These are phyloP conservation scores for silkworm (Bombyx mori) DNA, from an alignment of 1,140 invertebrate genomes.

Conservation along the genomic window DNA sequence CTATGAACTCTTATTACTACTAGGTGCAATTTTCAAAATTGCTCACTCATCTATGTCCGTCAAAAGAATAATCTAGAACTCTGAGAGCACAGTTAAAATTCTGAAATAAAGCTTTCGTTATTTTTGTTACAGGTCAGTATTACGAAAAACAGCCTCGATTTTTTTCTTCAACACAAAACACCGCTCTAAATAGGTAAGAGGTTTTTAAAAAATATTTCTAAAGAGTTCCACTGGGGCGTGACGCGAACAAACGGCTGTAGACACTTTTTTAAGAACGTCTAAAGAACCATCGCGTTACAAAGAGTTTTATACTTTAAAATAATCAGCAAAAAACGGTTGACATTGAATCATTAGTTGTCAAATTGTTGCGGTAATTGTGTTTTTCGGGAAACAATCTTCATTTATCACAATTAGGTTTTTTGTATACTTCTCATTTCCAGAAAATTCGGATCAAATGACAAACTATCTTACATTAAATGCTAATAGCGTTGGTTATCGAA, in stretches of 20 bases:
- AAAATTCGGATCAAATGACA: too few species aligned
- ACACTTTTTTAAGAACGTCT: slow-evolving; percentile 9
- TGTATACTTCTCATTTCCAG: too few species aligned
- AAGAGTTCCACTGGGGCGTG: slow-evolving; percentile 8
- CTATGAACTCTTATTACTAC: too few species aligned
- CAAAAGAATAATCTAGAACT: too few species aligned
- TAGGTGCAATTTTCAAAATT: too few species aligned
- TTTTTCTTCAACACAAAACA: not conserved
- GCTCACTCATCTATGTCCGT: not conserved
- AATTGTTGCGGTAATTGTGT: not conserved
- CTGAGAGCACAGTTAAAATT: too few species aligned
- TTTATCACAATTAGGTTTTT: not conserved
- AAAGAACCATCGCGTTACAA: slow-evolving; percentile 10
- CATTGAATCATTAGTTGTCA: slow-evolving; percentile 9
- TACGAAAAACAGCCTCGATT: slow-evolving; percentile 8
- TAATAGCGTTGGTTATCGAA: too few species aligned
- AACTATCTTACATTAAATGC: too few species aligned
- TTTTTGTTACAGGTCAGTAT: slow-evolving; percentile 25
- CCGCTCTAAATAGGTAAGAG: slow-evolving; percentile 7
- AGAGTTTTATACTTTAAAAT: slow-evolving; percentile 9
- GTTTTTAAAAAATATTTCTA: slow-evolving; percentile 1
- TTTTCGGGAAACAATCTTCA: not conserved
- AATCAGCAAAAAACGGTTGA: slow-evolving; percentile 14
- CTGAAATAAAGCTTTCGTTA: slow-evolving; percentile 1
- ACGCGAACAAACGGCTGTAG: not conserved